Evolutionary conservation across 2,797 vertebrate genomes (phyloP).

Genomic region (Falco naumanni): DNA sequence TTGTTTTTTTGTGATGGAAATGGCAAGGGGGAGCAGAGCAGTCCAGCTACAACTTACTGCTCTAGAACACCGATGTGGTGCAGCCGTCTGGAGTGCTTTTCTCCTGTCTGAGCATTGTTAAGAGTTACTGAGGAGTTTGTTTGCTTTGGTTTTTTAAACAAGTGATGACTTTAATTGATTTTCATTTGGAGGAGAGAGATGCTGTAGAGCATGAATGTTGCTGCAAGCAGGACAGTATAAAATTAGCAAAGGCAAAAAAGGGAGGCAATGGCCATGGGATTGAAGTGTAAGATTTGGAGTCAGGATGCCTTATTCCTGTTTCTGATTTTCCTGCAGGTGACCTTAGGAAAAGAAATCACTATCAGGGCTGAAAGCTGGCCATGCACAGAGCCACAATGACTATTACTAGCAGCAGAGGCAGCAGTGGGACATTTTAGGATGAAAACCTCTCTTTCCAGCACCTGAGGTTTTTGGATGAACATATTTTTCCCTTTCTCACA

Average conservation of each 20-base stretch:
- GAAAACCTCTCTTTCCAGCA: not conserved
- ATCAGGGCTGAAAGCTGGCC: not conserved
- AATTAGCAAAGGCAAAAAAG: not conserved
- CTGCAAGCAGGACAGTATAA: not conserved
- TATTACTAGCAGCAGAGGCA: not conserved
- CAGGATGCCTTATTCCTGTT: not conserved
- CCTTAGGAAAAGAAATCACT: not conserved
- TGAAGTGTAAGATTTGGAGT: not conserved
- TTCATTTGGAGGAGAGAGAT: not conserved
- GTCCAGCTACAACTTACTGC: not conserved
- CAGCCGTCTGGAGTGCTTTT: not conserved
- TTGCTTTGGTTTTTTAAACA: slow-evolving; percentile 20
- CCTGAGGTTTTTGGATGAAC: not conserved
- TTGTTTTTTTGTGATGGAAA: slow-evolving; percentile 36
- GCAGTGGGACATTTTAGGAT: not conserved
- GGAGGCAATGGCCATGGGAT: not conserved
- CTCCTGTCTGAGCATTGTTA: slow-evolving; percentile 12
- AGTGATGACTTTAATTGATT: not conserved
- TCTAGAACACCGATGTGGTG: not conserved
- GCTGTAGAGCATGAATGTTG: not conserved
- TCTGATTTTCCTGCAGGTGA: not conserved
- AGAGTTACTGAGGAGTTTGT: not conserved
- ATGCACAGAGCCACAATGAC: not conserved
- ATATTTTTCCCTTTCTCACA: not conserved
- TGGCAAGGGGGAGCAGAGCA: not conserved